phyloP scores from a whole-genome alignment of 1,140 invertebrate genomes.

The Brachionus calyciflorus region DNA sequence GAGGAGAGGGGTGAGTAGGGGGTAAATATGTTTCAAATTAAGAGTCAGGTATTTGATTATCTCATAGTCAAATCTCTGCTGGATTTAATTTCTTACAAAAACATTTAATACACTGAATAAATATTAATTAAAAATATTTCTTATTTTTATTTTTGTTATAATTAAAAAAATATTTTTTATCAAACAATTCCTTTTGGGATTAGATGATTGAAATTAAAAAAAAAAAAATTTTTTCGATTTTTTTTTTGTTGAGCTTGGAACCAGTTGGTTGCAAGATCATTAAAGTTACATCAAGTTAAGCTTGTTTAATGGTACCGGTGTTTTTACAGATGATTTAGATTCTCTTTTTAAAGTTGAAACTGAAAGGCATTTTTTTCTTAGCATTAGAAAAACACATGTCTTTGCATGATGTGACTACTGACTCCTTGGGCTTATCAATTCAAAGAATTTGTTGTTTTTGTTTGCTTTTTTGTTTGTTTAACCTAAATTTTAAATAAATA shows the following conservation, averaged over 20 bases:
- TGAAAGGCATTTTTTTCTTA: too few species aligned
- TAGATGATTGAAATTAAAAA: too few species aligned
- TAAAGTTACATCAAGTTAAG: not conserved
- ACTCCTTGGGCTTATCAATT: not conserved
- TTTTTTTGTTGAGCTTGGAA: too few species aligned
- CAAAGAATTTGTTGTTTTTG: not conserved
- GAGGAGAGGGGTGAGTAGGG: too few species aligned
- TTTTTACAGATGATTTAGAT: conserved; percentile 40
- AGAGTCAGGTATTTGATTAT: conserved; percentile 24
- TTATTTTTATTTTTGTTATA: too few species aligned
- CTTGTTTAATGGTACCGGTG: not conserved
- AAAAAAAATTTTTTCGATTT: too few species aligned
- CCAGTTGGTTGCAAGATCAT: not conserved
- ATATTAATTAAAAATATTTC: conserved; percentile 8
- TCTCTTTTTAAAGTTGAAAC: too few species aligned
- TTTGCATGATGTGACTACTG: conserved; percentile 33
- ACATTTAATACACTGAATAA: not conserved
- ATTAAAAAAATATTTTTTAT: not conserved
- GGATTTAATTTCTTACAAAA: conserved; percentile 13
- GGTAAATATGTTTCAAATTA: not conserved
- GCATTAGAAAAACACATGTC: not conserved
- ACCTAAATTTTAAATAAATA: too few species aligned
- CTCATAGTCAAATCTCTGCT: conserved; percentile 16
- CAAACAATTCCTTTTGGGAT: conserved; percentile 5
- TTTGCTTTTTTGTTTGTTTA: too few species aligned